These are phyloP conservation scores for Saguinus imperator DNA, from an alignment of 2,113 vertebrate species.

Conservation along the genomic window DNA sequence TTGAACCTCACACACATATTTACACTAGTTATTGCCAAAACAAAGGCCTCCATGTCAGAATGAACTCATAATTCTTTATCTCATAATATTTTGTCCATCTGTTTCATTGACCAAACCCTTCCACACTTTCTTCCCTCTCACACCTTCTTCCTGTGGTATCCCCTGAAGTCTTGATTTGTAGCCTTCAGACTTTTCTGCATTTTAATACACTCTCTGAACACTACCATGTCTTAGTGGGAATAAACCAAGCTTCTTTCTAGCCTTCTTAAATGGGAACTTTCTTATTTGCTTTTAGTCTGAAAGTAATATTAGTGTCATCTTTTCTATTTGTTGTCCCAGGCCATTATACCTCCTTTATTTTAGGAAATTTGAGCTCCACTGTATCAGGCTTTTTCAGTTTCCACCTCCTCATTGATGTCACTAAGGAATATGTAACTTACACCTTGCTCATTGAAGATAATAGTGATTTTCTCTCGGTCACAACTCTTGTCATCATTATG, in stretches of 20 bases:
- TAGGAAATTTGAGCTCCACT: background rate
- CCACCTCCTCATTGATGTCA: background rate
- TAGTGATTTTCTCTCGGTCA: background rate
- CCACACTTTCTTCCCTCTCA: background rate
- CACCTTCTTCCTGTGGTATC: rapidly evolving
- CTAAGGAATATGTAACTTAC: background rate
- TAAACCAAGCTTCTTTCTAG: background rate
- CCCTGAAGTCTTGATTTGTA: background rate
- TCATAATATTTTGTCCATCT: background rate
- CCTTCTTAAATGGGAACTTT: background rate
- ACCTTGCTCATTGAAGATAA: background rate
- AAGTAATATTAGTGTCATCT: background rate
- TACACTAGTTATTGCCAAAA: background rate
- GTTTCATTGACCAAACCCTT: background rate
- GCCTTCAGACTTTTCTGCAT: background rate
- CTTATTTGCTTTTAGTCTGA: background rate
- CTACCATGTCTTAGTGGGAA: background rate
- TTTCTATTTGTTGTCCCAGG: background rate
- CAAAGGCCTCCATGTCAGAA: background rate
- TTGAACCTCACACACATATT: background rate
- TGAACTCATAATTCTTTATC: background rate
- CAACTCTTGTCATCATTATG: background rate
- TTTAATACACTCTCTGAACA: background rate
- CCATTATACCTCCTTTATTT: background rate
- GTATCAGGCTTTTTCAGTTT: background rate